Evolutionary conservation across 2,888 invertebrate genomes (phyloP).

Genomic region (Melanargia galathea): DNA sequence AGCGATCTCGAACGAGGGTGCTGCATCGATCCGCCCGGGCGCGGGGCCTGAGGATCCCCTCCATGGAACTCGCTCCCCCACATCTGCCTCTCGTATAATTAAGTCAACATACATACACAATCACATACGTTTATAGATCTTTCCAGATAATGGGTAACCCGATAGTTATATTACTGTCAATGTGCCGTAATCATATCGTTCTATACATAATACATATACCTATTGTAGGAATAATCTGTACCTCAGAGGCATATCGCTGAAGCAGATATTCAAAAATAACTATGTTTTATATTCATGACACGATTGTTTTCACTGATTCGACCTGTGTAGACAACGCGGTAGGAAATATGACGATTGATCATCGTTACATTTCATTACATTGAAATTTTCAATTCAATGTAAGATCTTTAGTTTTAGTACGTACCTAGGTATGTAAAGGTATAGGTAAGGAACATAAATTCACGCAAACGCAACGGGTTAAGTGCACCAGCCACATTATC

Average conservation of each 20-base stretch:
- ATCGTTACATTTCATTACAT: too few species aligned
- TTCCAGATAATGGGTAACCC: not conserved
- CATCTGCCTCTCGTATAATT: conserved; percentile 41
- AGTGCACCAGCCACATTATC: conserved; percentile 31
- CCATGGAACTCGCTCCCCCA: conserved; percentile 39
- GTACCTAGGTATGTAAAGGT: not conserved
- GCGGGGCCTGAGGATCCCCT: conserved; percentile 24
- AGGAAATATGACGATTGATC: too few species aligned
- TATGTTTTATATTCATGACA: too few species aligned
- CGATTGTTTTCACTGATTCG: too few species aligned
- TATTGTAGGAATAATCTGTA: too few species aligned
- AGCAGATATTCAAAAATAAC: too few species aligned
- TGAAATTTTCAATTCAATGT: too few species aligned
- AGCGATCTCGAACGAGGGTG: conserved; percentile 42
- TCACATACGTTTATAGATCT: conserved; percentile 20
- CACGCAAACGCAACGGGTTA: conserved; percentile 25
- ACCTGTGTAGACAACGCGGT: too few species aligned
- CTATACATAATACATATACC: too few species aligned
- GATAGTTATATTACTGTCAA: not conserved
- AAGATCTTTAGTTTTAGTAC: too few species aligned
- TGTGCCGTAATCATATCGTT: too few species aligned
- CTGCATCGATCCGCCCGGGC: conserved; percentile 71
- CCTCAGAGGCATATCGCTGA: too few species aligned
- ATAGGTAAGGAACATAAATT: conserved; percentile 14
- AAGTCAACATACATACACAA: conserved; percentile 30